Evolutionary conservation across 2,888 invertebrate genomes (phyloP).

Genomic region (Hemaris fuciformis): DNA sequence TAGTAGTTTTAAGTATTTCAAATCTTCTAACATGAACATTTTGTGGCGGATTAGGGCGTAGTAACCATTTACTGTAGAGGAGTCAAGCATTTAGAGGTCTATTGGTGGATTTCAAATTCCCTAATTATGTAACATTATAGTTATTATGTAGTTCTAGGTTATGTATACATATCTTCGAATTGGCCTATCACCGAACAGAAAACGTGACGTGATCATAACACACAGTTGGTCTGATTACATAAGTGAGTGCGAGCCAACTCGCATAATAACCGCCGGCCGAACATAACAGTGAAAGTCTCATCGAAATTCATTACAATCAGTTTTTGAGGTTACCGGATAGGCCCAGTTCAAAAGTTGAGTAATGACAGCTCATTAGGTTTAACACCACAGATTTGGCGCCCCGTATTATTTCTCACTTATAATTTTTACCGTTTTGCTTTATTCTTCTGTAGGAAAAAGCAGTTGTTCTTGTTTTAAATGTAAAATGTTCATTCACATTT

Average conservation of each 20-base stretch:
- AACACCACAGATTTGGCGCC: background rate
- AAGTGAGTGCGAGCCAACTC: background rate
- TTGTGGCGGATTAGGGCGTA: no score
- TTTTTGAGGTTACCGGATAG: background rate
- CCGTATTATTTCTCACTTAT: background rate
- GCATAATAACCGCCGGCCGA: background rate
- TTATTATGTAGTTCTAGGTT: no score
- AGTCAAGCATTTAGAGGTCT: no score
- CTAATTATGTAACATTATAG: no score
- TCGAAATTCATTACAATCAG: background rate
- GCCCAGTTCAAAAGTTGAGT: background rate
- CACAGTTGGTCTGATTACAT: background rate
- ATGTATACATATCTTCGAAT: background rate
- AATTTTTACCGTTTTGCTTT: no score
- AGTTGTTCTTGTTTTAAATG: no score
- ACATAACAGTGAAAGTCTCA: conserved; percentile 1
- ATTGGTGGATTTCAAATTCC: no score
- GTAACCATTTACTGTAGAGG: no score
- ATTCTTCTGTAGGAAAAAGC: no score
- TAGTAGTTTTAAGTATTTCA: no score
- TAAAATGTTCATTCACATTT: no score
- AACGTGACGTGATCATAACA: background rate
- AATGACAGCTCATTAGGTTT: background rate
- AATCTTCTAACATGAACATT: no score
- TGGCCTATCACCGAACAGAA: background rate